phyloP scores from a whole-genome alignment of 2,888 invertebrate species.

The Adineta ricciae region DNA sequence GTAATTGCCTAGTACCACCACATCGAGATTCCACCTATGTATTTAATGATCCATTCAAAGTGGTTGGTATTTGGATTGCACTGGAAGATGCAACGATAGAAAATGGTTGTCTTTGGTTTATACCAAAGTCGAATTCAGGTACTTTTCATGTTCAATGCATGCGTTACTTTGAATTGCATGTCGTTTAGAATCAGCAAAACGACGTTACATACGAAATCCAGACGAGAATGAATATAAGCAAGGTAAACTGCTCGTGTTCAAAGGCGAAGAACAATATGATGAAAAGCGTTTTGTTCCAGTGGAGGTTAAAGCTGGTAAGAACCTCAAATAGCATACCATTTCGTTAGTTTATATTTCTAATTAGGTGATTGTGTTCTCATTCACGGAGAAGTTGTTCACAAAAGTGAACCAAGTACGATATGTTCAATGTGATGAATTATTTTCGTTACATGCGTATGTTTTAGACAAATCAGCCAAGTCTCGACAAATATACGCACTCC shows the following conservation, averaged over 20 bases:
- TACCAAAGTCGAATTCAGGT: constrained; percentile 68
- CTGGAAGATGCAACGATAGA: constrained; percentile 79
- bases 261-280: constrained; percentile 54
- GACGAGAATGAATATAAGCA: constrained; percentile 55
- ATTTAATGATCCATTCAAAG: constrained; percentile 63
- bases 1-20: constrained; percentile 49
- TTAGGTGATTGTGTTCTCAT: constrained; percentile 71
- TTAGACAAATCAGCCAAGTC: constrained; percentile 64
- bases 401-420: constrained; percentile 62
- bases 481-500: constrained; percentile 87
- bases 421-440: too few species aligned
- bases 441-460: background rate
- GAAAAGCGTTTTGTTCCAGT: constrained; percentile 66
- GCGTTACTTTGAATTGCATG: constrained; percentile 34
- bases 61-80: constrained; percentile 79
- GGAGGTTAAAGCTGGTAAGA: constrained; percentile 70
- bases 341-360: background rate
- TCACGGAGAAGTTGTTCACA: constrained; percentile 83
- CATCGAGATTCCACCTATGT: constrained; percentile 73
- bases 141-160: background rate
- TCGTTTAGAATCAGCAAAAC: background rate
- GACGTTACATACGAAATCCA: constrained; percentile 61
- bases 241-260: constrained; percentile 57
- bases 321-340: background rate
- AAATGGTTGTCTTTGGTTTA: constrained; percentile 88